Conservation (phyloP, 1,140 invertebrate species). For the Laodelphax striatellus region DNA sequence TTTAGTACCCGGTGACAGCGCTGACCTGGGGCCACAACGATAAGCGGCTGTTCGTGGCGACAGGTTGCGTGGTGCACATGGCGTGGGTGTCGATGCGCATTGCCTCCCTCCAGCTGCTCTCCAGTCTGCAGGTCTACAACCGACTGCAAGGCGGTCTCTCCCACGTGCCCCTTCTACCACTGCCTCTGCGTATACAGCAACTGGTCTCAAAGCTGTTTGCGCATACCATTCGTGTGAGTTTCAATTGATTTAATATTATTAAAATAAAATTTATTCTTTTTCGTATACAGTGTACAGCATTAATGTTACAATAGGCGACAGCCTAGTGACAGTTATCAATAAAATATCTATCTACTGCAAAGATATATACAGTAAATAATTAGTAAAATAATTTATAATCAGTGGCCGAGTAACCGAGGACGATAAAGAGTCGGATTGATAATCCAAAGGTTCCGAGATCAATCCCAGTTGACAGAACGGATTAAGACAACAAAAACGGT, state of each 20-base stretch:
- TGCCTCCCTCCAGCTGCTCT: slow-evolving; percentile 78
- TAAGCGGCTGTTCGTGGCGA: slow-evolving; percentile 83
- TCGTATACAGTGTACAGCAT: too few relatives aligned
- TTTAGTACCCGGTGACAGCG: slow-evolving; percentile 72
- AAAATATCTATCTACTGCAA: too few relatives aligned
- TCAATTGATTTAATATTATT: neutral
- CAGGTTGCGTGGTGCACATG: slow-evolving; percentile 77
- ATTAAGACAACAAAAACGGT: too few relatives aligned
- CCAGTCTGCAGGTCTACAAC: slow-evolving; percentile 56
- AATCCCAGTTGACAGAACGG: too few relatives aligned
- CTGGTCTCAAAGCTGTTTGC: slow-evolving; percentile 82
- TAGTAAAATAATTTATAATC: too few relatives aligned
- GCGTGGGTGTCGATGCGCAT: slow-evolving; percentile 86
- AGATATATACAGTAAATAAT: too few relatives aligned
- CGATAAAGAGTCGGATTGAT: too few relatives aligned
- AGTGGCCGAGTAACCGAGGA: too few relatives aligned
- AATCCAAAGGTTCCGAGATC: too few relatives aligned
- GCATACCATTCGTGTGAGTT: slow-evolving; percentile 82
- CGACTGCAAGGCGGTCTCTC: slow-evolving; percentile 43
- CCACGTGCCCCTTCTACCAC: slow-evolving; percentile 52
- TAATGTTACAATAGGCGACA: too few relatives aligned
- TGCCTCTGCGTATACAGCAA: slow-evolving; percentile 73
- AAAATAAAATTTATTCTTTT: too few relatives aligned
- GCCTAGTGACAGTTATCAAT: too few relatives aligned
- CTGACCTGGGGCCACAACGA: slow-evolving; percentile 98